Conservation (phyloP, 2,113 vertebrate species). For the Chaenogobius annularis region DNA sequence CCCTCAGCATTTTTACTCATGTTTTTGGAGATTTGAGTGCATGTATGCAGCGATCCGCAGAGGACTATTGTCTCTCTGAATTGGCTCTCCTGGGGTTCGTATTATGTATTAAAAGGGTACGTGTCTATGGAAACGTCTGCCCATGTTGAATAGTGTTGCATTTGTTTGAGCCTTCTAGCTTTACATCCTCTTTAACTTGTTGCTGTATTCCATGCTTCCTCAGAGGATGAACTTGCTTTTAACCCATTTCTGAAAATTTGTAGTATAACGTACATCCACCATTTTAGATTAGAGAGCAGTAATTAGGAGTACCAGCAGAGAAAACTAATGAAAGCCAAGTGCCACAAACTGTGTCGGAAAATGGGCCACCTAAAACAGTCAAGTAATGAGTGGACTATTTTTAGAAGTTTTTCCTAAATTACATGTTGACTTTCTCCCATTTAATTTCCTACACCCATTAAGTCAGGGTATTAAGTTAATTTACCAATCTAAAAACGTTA, state of each 20-base stretch:
- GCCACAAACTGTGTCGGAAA: slow-evolving; percentile 6
- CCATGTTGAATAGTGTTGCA: slow-evolving; percentile 7
- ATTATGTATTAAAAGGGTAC: slow-evolving; percentile 20
- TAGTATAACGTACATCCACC: background rate
- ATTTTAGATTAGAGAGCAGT: background rate
- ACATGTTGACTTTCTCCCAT: background rate
- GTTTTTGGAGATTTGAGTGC: slow-evolving; percentile 20
- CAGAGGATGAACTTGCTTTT: slow-evolving; percentile 5
- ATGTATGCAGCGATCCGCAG: slow-evolving; percentile 21
- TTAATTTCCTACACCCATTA: slow-evolving; percentile 8
- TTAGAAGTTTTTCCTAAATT: slow-evolving; percentile 5
- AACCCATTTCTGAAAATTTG: background rate
- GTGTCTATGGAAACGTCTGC: slow-evolving; percentile 5
- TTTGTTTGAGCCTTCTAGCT: slow-evolving; percentile 30
- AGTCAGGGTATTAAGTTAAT: slow-evolving; percentile 1
- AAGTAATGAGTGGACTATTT: slow-evolving; percentile 6
- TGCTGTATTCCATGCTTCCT: background rate
- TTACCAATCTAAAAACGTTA: background rate
- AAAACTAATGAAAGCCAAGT: background rate
- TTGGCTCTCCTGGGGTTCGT: slow-evolving; percentile 43
- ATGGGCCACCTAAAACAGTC: slow-evolving; percentile 13
- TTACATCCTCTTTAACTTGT: slow-evolving; percentile 13
- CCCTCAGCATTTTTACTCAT: slow-evolving; percentile 13
- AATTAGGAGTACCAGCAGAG: background rate
- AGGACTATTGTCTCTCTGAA: slow-evolving; percentile 44